Percentiles rank a stretch among this genome's conserved stretches.
Evolutionary conservation across 2,888 invertebrate genomes (phyloP).

Genomic region (Cyaniris semiargus): DNA sequence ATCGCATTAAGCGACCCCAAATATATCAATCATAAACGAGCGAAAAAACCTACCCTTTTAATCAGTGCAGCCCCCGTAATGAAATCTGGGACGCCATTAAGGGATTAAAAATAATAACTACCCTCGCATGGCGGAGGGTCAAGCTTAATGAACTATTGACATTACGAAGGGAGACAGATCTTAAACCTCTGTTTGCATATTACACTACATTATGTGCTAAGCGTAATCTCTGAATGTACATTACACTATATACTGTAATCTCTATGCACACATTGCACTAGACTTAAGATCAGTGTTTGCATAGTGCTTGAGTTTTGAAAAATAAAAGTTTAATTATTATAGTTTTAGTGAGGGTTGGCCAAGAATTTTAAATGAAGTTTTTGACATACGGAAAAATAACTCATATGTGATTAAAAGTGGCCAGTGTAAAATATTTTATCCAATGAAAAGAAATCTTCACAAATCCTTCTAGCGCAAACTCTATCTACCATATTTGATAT

Average conservation of each 20-base stretch:
- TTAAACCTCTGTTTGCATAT: conserved; percentile 7
- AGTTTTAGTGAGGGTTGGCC: background rate
- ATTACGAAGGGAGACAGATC: conserved; percentile 37
- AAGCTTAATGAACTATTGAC: conserved; percentile 67
- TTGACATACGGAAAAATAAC: too few relatives aligned
- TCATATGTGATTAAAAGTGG: too few relatives aligned
- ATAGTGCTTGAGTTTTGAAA: background rate
- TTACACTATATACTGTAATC: background rate
- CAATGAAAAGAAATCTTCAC: too few relatives aligned
- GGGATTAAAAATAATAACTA: conserved; percentile 80
- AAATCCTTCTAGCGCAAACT: too few relatives aligned
- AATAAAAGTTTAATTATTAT: background rate
- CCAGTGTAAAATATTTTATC: too few relatives aligned
- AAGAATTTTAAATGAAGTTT: background rate
- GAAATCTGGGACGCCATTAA: conserved; percentile 79
- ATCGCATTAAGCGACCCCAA: conserved; percentile 39
- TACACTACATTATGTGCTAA: background rate
- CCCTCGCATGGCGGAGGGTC: conserved; percentile 55
- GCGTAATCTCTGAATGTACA: background rate
- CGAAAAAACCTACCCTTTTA: conserved; percentile 66
- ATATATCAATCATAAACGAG: conserved; percentile 39
- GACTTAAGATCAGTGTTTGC: background rate
- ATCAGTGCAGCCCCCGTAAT: conserved; percentile 73
- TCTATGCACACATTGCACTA: conserved; percentile 4
- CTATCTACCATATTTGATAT: too few relatives aligned